Base-by-base conservation (phyloP, 2,797 vertebrate genomes). In the Podarcis siculus region DNA sequence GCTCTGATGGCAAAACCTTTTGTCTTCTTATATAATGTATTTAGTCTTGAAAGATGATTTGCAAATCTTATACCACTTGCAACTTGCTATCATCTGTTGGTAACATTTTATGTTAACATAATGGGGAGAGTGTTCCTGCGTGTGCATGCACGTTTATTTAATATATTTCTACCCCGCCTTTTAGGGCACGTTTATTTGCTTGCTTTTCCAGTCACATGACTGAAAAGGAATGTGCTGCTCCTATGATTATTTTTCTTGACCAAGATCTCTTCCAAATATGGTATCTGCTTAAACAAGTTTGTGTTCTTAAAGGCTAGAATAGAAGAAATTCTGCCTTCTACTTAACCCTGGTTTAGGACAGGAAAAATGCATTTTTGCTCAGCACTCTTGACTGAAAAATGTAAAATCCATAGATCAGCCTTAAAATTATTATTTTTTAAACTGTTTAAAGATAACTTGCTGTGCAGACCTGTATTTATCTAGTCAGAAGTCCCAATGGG, bases 221-320 rank as follows among this genome's bases (percentile, higher is more conserved):
- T 39, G 79, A 86, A 79, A 2, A 96, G 91, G 95, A 95, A 96
- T 96, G 96, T 94, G 45, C 86, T 94, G 85, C 79, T 89, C 92
- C 96, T 94, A 94, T 94, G 91, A 95, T 96, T 96, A 93, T 96
- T 97, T 96, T 95, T 94, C 93, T 96, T 94, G 93, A 95, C 76
- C 86, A 92, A 94, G 82, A 91, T 94, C 87, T 93, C 86, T 95
- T 95, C 95, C 94, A 96, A 93, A 95, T 97, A 95, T 91, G 94
- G 94, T 90, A 93, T 95, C 85, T 73, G 86, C 86, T 94, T 96
- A 95, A 93, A 94, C 86, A 94, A 96, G 89, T 93, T 95, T 89
- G 84, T 95, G 87, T 90, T 95, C 93, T 94, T 83, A 95, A 94
- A 75, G 32, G 83, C 89, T 88, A 0, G 1, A 85, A 85, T 92